phyloP scores from a whole-genome alignment of 2,113 vertebrate species.

The Rhea pennata region DNA sequence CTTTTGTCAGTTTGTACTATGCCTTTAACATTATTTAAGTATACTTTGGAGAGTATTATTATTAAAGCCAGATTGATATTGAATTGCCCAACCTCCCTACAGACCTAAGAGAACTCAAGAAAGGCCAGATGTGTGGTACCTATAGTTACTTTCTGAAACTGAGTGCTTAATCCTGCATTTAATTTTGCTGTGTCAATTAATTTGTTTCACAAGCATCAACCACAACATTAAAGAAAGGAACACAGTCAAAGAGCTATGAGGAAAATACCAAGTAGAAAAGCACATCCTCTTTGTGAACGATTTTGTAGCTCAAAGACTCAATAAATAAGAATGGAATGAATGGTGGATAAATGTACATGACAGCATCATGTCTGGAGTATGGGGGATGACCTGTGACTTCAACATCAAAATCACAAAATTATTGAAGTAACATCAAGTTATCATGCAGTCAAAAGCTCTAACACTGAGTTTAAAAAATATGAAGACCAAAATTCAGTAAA shows the following conservation, averaged over 20 bases:
- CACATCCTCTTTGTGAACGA: neutral
- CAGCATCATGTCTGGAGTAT: neutral
- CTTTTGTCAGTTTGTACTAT: constrained; percentile 34
- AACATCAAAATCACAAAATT: neutral
- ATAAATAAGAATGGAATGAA: neutral
- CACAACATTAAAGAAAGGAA: neutral
- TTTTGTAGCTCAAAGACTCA: neutral
- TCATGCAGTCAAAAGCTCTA: neutral
- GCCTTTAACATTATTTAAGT: constrained; percentile 33
- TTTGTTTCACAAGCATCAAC: neutral
- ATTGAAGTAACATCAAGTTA: neutral
- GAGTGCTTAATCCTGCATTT: neutral
- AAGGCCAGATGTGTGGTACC: neutral
- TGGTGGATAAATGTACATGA: neutral
- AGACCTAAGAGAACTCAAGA: neutral
- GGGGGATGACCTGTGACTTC: neutral
- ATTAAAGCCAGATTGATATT: constrained; percentile 32
- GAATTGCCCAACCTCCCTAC: neutral
- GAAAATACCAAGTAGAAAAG: neutral
- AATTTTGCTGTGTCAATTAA: constrained; percentile 7
- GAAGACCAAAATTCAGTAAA: neutral
- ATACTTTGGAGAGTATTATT: neutral
- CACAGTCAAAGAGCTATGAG: neutral
- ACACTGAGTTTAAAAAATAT: neutral
- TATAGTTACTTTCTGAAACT: constrained; percentile 12